Evolutionary conservation across 2,888 invertebrate genomes (phyloP).

Genomic region (Dioctria rufipes): DNA sequence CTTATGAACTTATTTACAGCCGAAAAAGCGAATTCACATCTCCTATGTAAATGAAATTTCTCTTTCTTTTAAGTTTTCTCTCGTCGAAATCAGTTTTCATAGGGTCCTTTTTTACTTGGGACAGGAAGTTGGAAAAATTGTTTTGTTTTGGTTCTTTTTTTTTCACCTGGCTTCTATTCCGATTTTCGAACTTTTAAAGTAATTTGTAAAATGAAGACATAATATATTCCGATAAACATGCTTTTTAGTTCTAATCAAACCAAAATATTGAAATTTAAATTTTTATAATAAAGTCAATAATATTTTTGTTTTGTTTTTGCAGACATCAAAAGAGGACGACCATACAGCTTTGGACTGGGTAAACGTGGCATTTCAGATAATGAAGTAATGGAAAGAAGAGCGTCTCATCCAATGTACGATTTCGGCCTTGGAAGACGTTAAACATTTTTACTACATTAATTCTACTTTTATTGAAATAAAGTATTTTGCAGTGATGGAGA

Average conservation of each 20-base stretch:
- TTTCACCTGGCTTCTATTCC: no score
- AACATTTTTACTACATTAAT: slow-evolving; percentile 55
- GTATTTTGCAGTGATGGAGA: not conserved
- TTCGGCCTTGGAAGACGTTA: slow-evolving; percentile 75
- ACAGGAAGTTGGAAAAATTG: no score
- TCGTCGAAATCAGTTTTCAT: no score
- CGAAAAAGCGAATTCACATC: no score
- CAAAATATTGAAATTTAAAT: not conserved
- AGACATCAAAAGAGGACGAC: slow-evolving; percentile 74
- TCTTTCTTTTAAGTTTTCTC: no score
- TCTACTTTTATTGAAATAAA: not conserved
- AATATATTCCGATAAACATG: not conserved
- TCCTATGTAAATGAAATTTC: no score
- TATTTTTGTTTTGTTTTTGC: slow-evolving; percentile 11
- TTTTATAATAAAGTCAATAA: not conserved
- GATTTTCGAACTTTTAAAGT: no score
- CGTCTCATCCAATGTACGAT: slow-evolving; percentile 70
- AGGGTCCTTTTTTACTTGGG: no score
- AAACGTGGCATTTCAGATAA: slow-evolving; percentile 71
- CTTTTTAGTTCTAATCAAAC: not conserved
- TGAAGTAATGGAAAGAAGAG: slow-evolving; percentile 62
- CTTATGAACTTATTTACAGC: no score
- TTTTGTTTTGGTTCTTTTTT: no score
- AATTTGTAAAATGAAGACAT: not conserved
- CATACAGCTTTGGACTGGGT: slow-evolving; percentile 79